Percentiles rank a stretch among this genome's conserved stretches.
Evolutionary conservation across 1,140 invertebrate species (phyloP).

Genomic region (Babylonia areolata): DNA sequence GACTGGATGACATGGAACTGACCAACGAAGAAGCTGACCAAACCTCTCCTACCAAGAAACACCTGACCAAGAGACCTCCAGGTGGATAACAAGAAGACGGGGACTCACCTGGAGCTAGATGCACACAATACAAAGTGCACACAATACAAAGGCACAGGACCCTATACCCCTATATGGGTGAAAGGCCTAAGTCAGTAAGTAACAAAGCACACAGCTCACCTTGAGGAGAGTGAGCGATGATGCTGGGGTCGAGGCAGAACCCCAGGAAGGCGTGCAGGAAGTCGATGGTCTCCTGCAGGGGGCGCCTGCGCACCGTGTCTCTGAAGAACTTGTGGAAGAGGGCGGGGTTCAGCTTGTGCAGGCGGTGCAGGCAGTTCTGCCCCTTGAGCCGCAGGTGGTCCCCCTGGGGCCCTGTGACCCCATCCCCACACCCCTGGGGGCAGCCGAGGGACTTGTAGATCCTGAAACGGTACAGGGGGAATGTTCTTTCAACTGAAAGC

Average conservation of each 20-base stretch:
- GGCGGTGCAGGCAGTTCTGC: conserved; percentile 86
- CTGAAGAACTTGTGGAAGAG: conserved; percentile 84
- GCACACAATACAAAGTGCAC: too few species aligned
- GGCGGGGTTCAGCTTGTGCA: conserved; percentile 77
- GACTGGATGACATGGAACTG: too few species aligned
- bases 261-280: conserved; percentile 96
- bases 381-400: conserved; percentile 87
- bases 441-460: conserved; percentile 94
- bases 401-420: conserved; percentile 81
- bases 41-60: too few species aligned
- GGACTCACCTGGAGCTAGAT: too few species aligned
- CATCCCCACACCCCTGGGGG: conserved; percentile 91
- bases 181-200: too few species aligned
- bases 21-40: too few species aligned
- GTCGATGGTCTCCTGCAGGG: conserved; percentile 90
- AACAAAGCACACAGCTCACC: conserved; percentile 39
- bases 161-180: too few species aligned
- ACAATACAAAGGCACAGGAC: too few species aligned
- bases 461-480: conserved; percentile 77
- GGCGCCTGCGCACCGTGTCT: conserved; percentile 85
- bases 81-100: too few species aligned
- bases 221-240: conserved; percentile 56
- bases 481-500: too few species aligned
- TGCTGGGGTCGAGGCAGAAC: conserved; percentile 93
- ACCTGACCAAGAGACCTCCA: too few species aligned